Evolutionary conservation across 2,797 vertebrate species (phyloP).

Genomic region (Propithecus perrieri): DNA sequence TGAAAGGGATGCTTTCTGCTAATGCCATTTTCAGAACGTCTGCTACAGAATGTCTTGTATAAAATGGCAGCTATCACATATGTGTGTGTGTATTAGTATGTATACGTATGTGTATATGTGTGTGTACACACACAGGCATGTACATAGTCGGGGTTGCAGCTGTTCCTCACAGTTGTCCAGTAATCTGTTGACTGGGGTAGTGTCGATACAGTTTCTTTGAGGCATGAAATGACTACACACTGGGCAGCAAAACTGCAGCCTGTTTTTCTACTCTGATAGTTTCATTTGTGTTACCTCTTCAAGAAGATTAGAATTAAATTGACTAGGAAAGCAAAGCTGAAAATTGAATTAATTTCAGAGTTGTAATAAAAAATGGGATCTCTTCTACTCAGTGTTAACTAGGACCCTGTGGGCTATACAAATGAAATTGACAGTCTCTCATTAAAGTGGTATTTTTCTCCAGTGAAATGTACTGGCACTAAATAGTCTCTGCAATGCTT

Average conservation of each 20-base stretch:
- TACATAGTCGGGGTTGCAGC: neutral
- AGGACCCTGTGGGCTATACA: neutral
- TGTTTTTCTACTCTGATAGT: neutral
- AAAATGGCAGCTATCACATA: neutral
- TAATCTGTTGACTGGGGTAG: neutral
- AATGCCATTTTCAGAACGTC: slow-evolving; percentile 11
- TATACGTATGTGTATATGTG: neutral
- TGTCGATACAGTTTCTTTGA: neutral
- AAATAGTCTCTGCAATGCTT: slow-evolving; percentile 41
- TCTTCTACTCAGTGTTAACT: slow-evolving; percentile 21
- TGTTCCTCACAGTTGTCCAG: neutral
- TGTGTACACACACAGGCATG: neutral
- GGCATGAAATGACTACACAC: neutral
- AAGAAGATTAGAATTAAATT: slow-evolving; percentile 33
- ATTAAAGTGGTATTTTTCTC: slow-evolving; percentile 51
- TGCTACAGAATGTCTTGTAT: neutral
- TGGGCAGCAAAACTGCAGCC: neutral
- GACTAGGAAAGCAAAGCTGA: slow-evolving; percentile 48
- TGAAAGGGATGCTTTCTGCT: neutral
- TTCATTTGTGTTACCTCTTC: slow-evolving; percentile 38
- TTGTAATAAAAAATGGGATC: slow-evolving; percentile 59
- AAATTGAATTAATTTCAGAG: slow-evolving; percentile 69
- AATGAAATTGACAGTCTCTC: slow-evolving; percentile 23
- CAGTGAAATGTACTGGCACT: slow-evolving; percentile 15
- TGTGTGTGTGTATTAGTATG: neutral